Evolutionary conservation across 1,140 invertebrate species (phyloP).

Genomic region (Brachystomella parvula): DNA sequence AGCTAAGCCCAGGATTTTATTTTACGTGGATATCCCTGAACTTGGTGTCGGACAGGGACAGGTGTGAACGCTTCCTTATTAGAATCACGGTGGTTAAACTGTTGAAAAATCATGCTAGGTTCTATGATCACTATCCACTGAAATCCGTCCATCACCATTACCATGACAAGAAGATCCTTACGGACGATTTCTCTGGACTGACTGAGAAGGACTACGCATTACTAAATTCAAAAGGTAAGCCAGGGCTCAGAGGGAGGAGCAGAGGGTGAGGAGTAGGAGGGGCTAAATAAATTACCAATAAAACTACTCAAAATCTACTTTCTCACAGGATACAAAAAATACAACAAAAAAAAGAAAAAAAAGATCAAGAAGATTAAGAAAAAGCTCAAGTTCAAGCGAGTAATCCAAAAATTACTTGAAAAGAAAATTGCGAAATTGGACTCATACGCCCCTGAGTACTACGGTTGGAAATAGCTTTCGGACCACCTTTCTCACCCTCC

Average conservation of each 20-base stretch:
- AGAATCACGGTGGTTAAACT: neutral
- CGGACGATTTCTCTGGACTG: neutral
- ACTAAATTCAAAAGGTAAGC: conserved; percentile 11
- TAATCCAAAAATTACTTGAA: conserved; percentile 35
- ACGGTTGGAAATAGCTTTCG: neutral
- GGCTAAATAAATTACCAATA: neutral
- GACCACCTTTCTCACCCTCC: too few species aligned
- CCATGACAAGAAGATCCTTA: neutral
- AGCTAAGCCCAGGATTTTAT: too few species aligned
- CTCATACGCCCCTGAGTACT: neutral
- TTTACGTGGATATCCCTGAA: too few species aligned
- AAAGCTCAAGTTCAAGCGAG: conserved; percentile 36
- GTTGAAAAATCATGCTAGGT: neutral
- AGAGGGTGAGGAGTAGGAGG: neutral
- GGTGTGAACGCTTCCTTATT: neutral
- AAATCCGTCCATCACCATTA: neutral
- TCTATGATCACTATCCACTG: conserved; percentile 8
- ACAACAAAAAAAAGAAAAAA: conserved; percentile 35
- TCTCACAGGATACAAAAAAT: conserved; percentile 34
- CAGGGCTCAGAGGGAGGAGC: neutral
- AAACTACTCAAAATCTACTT: neutral
- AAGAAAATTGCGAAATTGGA: conserved; percentile 36
- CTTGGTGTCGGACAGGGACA: neutral
- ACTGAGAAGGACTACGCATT: neutral
- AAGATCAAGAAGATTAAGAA: conserved; percentile 37